Conservation (phyloP, 2,888 invertebrate genomes). For the Sminthurinus aureus region DNA sequence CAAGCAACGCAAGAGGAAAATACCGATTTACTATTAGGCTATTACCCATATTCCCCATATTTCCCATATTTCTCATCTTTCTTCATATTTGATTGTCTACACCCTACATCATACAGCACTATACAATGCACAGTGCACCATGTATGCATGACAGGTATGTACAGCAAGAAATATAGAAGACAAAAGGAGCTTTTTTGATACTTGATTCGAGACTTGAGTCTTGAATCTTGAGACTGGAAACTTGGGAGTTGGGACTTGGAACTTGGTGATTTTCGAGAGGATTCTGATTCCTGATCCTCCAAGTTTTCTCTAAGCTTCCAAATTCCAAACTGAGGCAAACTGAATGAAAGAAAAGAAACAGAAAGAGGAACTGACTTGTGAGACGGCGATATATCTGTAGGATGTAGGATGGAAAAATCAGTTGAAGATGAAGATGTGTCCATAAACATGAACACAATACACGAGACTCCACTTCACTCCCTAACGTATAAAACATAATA, state of each 20-base stretch:
- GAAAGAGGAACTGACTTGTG: not conserved
- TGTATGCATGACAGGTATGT: not conserved
- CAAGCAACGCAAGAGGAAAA: not conserved
- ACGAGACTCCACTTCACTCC: too few species aligned
- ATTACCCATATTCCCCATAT: not conserved
- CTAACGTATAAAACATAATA: too few species aligned
- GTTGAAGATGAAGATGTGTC: not conserved
- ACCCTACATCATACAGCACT: too few species aligned
- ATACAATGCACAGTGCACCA: not conserved
- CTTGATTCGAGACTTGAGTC: not conserved
- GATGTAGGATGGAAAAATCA: not conserved
- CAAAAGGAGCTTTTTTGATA: not conserved
- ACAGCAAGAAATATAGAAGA: not conserved
- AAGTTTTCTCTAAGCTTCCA: not conserved
- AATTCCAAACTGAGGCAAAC: not conserved
- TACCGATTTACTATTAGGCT: slow-evolving; percentile 26
- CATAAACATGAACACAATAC: not conserved
- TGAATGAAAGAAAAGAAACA: not conserved
- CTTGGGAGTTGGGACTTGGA: not conserved
- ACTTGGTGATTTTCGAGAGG: not conserved
- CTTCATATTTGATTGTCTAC: too few species aligned
- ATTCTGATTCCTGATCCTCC: not conserved
- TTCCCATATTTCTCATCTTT: too few species aligned
- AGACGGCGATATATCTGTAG: too few species aligned
- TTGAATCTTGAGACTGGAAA: too few species aligned